Base-by-base conservation (phyloP, 2,888 invertebrate genomes). In the Platycnemis pennipes region DNA sequence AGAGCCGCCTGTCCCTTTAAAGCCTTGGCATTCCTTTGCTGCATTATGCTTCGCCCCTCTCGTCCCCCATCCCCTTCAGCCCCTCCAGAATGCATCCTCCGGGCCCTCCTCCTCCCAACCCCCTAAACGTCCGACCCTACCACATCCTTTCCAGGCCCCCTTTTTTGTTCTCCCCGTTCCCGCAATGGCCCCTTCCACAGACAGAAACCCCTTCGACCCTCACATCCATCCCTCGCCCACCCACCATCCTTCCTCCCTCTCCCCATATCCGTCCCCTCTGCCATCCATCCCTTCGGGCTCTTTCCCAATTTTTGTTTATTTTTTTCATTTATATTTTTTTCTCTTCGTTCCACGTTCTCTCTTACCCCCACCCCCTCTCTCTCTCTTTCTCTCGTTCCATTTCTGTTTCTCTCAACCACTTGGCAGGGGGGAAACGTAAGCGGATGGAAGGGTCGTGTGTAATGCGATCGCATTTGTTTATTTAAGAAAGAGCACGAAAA, bases 21-120 rank as follows among this genome's bases (percentile, higher is more conserved):
- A 88, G 37, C 89, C 89, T 77, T 77, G 77, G 77, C 77, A 89
- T 89, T 53, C 89, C 42, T 89, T 56, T 53, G 22, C 89, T 63
- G 26, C 37, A 53, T 87, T 46, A 87, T 87, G n/a, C 45, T 45
- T 26, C 22, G 31, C 4, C 87, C 46, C 45, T 87, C 49, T 19
- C 42, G 13, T 89, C 53, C 42, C n/a, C 19, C 31, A 31, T 49
- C 46, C 49, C 49, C 89, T 19, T 3, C 37, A 31, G 37, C 56
- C n/a, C 56, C 89, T 49, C 44, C 16, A 77, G 37, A 77, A 56
- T 91, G 44, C 44, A 56, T 63, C 91, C 63, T 69, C 44, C 42
- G 89, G 89, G 42, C 56, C 89, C 56, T 89, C 53, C 37, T 46
- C 88, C 88, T 49, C 46, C 49, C 88, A n/a, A n/a, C n/a, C n/a